phyloP scores from a whole-genome alignment of 1,140 invertebrate genomes.

The Agrilus planipennis region DNA sequence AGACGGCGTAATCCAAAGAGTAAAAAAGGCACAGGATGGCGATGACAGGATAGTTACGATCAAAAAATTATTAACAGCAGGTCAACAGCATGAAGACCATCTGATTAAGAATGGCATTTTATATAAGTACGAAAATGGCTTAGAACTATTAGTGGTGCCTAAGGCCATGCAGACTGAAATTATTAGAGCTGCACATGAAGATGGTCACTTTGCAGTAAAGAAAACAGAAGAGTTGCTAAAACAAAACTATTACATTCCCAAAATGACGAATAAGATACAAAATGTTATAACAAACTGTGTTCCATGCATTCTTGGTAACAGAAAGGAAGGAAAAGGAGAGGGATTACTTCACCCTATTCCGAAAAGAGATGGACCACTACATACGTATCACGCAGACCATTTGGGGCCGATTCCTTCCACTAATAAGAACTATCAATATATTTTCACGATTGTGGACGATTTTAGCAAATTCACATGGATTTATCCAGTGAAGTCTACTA shows the following conservation, averaged over 20 bases:
- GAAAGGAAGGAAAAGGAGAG: constrained; percentile 18
- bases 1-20: no score
- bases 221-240: constrained; percentile 14
- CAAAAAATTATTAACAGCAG: no score
- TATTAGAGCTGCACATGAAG: constrained; percentile 9
- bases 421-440: constrained; percentile 27
- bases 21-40: no score
- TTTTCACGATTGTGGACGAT: constrained; percentile 30
- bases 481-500: constrained; percentile 27
- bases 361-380: constrained; percentile 19
- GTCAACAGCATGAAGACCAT: constrained; percentile 4
- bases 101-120: constrained; percentile 1
- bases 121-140: neutral
- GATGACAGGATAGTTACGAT: no score
- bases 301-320: constrained; percentile 22
- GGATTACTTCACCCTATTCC: constrained; percentile 18
- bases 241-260: constrained; percentile 15
- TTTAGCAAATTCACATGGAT: constrained; percentile 35
- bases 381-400: constrained; percentile 26
- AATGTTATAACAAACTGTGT: constrained; percentile 25
- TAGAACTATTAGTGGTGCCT: constrained; percentile 9
- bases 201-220: constrained; percentile 12
- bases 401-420: constrained; percentile 24
- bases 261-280: constrained; percentile 14
- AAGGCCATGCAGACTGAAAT: constrained; percentile 10